phyloP scores from a whole-genome alignment of 2,888 invertebrate genomes.

The Ashinkailepas kermadecensis region DNA sequence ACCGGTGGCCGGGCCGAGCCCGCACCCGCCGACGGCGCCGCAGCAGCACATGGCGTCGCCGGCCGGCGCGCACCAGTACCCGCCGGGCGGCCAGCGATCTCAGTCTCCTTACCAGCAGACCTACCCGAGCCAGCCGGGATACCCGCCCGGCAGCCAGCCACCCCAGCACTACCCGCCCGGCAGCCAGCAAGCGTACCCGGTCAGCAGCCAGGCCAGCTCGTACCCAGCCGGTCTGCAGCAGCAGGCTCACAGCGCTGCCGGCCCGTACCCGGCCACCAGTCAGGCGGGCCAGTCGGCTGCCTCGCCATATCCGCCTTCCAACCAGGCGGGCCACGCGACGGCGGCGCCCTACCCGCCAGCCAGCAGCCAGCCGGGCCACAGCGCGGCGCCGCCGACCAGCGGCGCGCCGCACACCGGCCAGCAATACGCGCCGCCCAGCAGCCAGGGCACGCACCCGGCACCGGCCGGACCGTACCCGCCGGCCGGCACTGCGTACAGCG shows the following conservation, averaged over 20 bases:
- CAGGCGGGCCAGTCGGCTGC: neutral
- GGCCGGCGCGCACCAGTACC: neutral
- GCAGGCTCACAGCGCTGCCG: neutral
- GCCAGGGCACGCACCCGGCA: neutral
- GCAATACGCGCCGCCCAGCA: slow-evolving; percentile 5
- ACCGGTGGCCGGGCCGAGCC: neutral
- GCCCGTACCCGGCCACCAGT: neutral
- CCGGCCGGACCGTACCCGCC: neutral
- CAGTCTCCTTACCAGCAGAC: neutral
- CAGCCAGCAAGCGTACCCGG: neutral
- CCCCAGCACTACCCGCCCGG: neutral
- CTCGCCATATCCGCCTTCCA: neutral
- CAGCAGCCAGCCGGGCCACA: neutral
- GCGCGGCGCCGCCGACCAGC: neutral
- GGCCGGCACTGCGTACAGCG: neutral
- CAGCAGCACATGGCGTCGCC: slow-evolving; percentile 6
- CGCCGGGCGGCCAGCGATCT: neutral
- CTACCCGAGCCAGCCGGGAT: slow-evolving; percentile 7
- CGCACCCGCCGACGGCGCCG: neutral
- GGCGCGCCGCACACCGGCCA: neutral
- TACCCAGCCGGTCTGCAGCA: no score
- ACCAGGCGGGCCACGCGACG: neutral
- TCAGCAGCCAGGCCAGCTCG: neutral
- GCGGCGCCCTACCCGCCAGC: neutral
- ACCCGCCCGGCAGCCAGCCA: neutral